These are phyloP conservation scores for Whitmania pigra DNA, from an alignment of 1,140 invertebrate species.

Conservation along the genomic window DNA sequence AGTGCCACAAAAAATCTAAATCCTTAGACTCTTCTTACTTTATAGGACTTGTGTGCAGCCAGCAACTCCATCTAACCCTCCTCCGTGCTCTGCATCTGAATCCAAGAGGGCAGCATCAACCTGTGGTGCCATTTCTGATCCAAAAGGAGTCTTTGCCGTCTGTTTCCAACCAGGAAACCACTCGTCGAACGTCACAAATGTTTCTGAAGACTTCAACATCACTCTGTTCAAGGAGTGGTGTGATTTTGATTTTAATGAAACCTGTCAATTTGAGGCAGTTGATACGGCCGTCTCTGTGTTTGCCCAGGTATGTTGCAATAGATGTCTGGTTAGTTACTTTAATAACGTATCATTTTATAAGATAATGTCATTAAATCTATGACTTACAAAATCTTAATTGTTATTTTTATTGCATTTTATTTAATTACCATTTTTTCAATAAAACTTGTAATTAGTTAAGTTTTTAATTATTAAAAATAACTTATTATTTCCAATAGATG, in stretches of 20 bases:
- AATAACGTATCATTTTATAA: neutral
- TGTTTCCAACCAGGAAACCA: neutral
- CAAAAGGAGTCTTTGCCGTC: neutral
- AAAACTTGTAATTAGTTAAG: neutral
- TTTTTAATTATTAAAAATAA: neutral
- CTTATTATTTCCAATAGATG: neutral
- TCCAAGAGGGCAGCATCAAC: neutral
- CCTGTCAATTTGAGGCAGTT: neutral
- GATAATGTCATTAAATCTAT: neutral
- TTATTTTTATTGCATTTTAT: no score
- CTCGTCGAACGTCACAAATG: neutral
- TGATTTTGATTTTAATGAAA: slow-evolving; percentile 5
- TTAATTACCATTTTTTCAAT: no score
- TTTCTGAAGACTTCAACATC: neutral
- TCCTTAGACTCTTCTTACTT: no score
- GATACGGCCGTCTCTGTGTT: neutral
- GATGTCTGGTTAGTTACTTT: neutral
- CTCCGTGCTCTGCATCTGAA: neutral
- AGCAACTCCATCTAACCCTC: neutral
- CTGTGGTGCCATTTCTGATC: neutral
- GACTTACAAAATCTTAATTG: no score
- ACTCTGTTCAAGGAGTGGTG: slow-evolving; percentile 1
- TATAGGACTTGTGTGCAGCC: neutral
- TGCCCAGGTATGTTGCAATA: neutral
- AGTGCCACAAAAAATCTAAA: no score